Evolutionary conservation across 2,113 vertebrate species (phyloP), one percentile per base, ranked within the genome.

Genomic region (Apaloderma vittatum): DNA sequence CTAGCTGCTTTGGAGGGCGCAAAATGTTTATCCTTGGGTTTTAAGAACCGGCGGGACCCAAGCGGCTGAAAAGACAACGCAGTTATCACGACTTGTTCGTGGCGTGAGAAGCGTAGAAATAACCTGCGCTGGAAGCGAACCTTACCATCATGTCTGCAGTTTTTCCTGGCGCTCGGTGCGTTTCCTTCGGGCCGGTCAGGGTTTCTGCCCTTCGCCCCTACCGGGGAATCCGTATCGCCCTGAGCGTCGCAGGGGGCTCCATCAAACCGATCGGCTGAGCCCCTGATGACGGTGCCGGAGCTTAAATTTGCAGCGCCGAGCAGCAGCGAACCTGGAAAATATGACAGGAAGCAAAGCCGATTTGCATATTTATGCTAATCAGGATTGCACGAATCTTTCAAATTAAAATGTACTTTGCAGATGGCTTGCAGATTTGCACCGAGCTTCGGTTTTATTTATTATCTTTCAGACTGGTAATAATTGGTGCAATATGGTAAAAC

Each of bases 311-410:
- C 29, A 3, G 77, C 1, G 8, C 61, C 6, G 76, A 86, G 95
- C 65, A 3, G 63, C 46, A 11, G 61, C 4, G 1, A 55, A 90
- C 21, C 74, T 68, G 92, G 71, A 15, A 80, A 66, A n/a, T 49
- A 6, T n/a, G 82, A 66, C 78, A 93, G 91, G 91, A 92, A 96
- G 88, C 86, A 49, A 37, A 91, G 59, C 30, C 3, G 4, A 90
- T 94, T 90, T 91, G 94, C 86, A 46, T 86, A 52, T 72, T 78
- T 30, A 40, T 86, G 79, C 72, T 80, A 34, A 58, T 65, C 0
- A 20, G 3, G 67, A 34, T 24, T 4, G 37, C 62, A 4, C 32
- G 3, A 34, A 48, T 3, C 88, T 73, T 36, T 46, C 74, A 14
- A 37, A 67, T 58, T 13, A 58, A 29, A 63, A 46, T 5, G 21